Evolutionary conservation across 2,113 vertebrate species (phyloP).

Genomic region (Grammomys dolichurus): DNA sequence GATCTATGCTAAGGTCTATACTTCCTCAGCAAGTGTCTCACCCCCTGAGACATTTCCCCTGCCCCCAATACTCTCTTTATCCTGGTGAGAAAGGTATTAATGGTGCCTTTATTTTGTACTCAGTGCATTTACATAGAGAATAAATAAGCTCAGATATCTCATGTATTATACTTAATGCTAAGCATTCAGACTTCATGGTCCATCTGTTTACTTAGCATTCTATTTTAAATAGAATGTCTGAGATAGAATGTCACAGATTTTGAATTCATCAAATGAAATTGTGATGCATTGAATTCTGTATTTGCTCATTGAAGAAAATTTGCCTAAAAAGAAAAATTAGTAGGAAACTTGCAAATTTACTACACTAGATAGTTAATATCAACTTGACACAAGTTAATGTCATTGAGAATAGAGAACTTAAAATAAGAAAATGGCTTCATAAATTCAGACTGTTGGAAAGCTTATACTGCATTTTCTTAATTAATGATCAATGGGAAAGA

Average conservation of each 20-base stretch:
- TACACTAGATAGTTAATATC: not conserved
- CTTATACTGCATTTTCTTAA: not conserved
- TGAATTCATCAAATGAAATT: conserved; percentile 36
- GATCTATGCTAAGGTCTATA: not conserved
- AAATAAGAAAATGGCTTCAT: not conserved
- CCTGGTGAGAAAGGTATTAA: not conserved
- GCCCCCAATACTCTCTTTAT: not conserved
- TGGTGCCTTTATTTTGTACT: not conserved
- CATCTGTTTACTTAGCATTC: not conserved
- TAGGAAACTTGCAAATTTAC: not conserved
- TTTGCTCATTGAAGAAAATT: not conserved
- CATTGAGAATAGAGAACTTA: not conserved
- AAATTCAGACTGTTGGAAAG: not conserved
- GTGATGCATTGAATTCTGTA: not conserved
- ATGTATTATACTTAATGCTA: not conserved
- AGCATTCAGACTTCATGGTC: not conserved
- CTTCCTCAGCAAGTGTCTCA: not conserved
- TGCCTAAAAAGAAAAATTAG: not conserved
- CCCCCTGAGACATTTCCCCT: not conserved
- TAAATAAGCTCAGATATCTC: not conserved
- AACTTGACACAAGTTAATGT: not conserved
- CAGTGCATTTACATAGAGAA: not conserved
- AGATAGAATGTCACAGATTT: not conserved
- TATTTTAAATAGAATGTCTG: conserved; percentile 28
- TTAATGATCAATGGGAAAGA: not conserved